These are phyloP conservation scores for Heliconius melpomene DNA, from an alignment of 1,140 invertebrate genomes.

Conservation along the genomic window DNA sequence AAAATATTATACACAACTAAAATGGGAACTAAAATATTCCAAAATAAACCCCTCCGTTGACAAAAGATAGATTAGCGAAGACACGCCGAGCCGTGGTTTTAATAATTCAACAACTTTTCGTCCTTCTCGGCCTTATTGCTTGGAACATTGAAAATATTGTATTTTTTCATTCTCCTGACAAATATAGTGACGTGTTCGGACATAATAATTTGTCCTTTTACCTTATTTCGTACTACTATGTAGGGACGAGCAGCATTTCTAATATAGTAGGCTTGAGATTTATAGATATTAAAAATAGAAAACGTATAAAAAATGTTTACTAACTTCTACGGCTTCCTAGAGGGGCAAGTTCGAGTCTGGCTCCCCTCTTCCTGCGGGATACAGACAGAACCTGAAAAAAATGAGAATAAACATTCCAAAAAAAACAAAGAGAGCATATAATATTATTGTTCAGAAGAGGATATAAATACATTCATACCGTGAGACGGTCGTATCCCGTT, in stretches of 20 bases:
- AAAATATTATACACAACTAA: not conserved
- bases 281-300: too few relatives aligned
- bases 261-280: too few relatives aligned
- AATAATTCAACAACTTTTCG: slow-evolving; percentile 58
- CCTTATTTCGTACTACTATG: not conserved
- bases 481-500: not conserved
- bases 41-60: slow-evolving; percentile 45
- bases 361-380: too few relatives aligned
- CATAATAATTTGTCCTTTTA: not conserved
- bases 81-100: slow-evolving; percentile 54
- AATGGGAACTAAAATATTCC: not conserved
- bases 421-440: not conserved
- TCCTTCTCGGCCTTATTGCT: not conserved
- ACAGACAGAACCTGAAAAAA: too few relatives aligned
- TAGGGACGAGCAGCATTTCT: not conserved
- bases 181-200: slow-evolving; percentile 16
- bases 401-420: too few relatives aligned
- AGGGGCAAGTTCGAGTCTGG: too few relatives aligned
- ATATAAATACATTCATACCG: not conserved
- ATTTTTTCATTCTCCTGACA: slow-evolving; percentile 5
- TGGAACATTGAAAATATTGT: not conserved
- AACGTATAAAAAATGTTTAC: too few relatives aligned
- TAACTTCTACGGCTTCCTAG: too few relatives aligned
- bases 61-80: slow-evolving; percentile 67
- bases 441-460: not conserved